Conservation (phyloP, 37 sponge, comb jelly and placozoan genomes). For the Oopsacas minuta region DNA sequence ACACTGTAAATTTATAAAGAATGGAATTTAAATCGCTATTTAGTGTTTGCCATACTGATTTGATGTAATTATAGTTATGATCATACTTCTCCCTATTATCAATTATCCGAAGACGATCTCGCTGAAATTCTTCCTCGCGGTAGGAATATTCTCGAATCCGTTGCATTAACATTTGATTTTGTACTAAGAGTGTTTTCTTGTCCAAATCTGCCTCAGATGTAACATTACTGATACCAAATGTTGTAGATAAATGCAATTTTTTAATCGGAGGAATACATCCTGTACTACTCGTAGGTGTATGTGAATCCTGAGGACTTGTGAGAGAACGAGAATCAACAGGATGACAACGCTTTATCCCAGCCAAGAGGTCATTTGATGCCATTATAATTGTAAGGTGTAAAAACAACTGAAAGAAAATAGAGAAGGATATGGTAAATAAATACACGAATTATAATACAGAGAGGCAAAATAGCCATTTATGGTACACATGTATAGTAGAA, state of each 20-base stretch:
- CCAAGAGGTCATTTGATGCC: not conserved
- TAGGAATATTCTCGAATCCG: not conserved
- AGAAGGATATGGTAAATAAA: no score
- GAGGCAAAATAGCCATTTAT: no score
- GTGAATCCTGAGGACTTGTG: not conserved
- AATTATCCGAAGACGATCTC: not conserved
- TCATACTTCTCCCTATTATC: not conserved
- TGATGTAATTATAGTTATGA: constrained; percentile 1
- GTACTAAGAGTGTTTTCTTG: not conserved
- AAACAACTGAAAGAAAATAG: no score
- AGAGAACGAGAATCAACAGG: not conserved
- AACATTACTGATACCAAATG: not conserved
- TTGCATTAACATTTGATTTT: constrained; percentile 4
- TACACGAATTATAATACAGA: no score
- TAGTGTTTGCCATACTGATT: not conserved
- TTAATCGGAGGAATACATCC: not conserved
- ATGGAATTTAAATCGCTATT: not conserved
- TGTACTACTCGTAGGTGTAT: not conserved
- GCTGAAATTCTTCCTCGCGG: not conserved
- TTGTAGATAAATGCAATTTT: not conserved
- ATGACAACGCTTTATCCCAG: not conserved
- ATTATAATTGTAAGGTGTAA: no score
- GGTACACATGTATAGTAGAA: no score
- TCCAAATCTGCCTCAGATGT: not conserved
- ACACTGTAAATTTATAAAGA: not conserved